Conservation (phyloP, 1,140 invertebrate genomes). For the Hermatobates lingyangjiaoensis region DNA sequence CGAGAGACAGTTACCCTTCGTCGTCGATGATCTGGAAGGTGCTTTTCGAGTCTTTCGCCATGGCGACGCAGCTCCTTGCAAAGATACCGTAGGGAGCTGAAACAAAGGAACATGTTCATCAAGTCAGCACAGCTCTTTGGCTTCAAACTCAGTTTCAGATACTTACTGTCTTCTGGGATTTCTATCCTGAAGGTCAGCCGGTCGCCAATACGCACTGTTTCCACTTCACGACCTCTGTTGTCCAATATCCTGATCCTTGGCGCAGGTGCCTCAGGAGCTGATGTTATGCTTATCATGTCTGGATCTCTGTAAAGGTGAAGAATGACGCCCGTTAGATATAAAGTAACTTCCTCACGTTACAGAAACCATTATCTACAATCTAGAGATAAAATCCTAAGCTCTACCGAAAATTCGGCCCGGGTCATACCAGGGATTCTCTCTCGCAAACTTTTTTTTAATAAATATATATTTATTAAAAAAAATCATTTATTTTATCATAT, state of each 20-base stretch:
- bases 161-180: constrained; percentile 86
- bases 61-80: constrained; percentile 83
- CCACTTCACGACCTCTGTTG: constrained; percentile 63
- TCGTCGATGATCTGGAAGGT: constrained; percentile 92
- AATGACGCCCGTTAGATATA: constrained; percentile 7
- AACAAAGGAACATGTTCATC: constrained; percentile 8
- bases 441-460: no score
- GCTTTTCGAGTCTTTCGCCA: constrained; percentile 90
- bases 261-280: constrained; percentile 80
- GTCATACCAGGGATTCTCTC: no score
- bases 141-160: not conserved
- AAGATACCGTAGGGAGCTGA: constrained; percentile 88
- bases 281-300: constrained; percentile 87
- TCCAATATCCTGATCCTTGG: constrained; percentile 84
- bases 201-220: constrained; percentile 85
- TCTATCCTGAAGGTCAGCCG: constrained; percentile 87
- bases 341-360: no score
- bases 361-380: not conserved
- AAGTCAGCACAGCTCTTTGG: not conserved
- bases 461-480: no score
- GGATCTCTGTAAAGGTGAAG: constrained; percentile 59
- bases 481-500: no score
- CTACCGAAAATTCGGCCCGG: not conserved
- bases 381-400: not conserved
- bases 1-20: no score